Conservation (phyloP, 2,888 invertebrate species). For the Chironomus tentans region DNA sequence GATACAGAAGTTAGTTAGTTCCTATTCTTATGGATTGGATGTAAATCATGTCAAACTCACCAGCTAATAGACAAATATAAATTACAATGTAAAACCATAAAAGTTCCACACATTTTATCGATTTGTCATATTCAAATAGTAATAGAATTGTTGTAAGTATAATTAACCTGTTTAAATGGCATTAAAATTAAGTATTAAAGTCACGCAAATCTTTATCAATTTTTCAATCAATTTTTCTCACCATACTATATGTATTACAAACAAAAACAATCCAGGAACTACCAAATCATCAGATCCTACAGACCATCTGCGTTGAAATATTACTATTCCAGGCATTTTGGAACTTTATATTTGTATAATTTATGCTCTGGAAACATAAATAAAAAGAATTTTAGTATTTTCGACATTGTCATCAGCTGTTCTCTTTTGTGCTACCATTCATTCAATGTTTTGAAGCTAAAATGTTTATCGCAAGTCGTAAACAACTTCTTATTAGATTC, state of each 20-base stretch:
- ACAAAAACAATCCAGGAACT: constrained; percentile 69
- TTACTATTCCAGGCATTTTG: constrained; percentile 75
- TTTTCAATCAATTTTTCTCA: constrained; percentile 42
- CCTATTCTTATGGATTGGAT: neutral
- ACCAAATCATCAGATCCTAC: constrained; percentile 83
- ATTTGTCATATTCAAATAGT: constrained; percentile 39
- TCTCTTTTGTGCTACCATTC: neutral
- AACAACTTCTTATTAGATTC: no score
- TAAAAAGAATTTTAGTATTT: neutral
- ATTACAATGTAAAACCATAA: constrained; percentile 42
- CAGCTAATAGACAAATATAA: constrained; percentile 40
- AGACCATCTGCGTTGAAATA: constrained; percentile 76
- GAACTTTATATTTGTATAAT: constrained; percentile 9
- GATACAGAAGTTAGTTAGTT: neutral
- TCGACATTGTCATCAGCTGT: neutral
- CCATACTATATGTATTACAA: constrained; percentile 69
- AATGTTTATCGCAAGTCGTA: no score
- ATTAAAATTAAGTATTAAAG: neutral
- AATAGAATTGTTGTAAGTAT: constrained; percentile 39
- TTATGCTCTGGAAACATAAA: neutral
- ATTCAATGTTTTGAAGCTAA: no score
- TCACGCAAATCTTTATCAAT: neutral
- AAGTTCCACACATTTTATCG: constrained; percentile 39
- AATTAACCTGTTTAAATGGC: constrained; percentile 35
- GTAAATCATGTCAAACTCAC: constrained; percentile 34